phyloP scores from a whole-genome alignment of 2,797 vertebrate genomes.

The Hypotaenidia philippensis region DNA sequence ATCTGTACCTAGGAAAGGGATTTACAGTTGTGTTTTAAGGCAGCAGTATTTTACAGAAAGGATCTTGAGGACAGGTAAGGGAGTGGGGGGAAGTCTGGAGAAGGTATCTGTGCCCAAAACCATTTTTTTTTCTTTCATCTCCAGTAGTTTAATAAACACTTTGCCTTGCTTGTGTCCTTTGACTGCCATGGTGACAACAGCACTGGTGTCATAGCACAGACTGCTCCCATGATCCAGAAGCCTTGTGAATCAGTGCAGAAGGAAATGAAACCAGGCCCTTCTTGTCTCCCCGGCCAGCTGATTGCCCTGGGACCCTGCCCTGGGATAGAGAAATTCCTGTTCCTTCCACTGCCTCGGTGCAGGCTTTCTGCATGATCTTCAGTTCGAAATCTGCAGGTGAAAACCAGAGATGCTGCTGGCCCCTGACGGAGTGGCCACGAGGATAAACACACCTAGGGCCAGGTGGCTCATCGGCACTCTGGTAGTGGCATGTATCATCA shows the following conservation, averaged over 20 bases:
- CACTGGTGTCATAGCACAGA: not conserved
- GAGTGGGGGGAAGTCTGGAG: not conserved
- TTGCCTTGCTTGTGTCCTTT: conserved; percentile 6
- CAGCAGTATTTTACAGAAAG: not conserved
- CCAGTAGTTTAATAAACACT: not conserved
- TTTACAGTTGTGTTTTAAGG: not conserved
- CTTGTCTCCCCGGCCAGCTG: not conserved
- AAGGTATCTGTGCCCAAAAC: not conserved
- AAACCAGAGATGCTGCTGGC: not conserved
- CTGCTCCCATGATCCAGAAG: not conserved
- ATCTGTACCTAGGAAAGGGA: not conserved
- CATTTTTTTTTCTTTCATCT: not conserved
- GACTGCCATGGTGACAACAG: conserved; percentile 1
- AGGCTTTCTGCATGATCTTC: not conserved
- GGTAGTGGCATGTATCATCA: not conserved
- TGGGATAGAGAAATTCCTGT: not conserved
- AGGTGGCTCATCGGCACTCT: fast-evolving
- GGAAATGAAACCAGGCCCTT: not conserved
- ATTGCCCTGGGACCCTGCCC: not conserved
- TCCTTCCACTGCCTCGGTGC: not conserved
- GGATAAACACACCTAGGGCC: not conserved
- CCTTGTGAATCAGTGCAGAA: not conserved
- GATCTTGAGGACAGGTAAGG: not conserved
- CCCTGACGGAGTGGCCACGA: not conserved
- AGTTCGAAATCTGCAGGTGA: not conserved